These are phyloP conservation scores for Thinocorus orbignyianus DNA, from an alignment of 2,113 vertebrate species.

Conservation along the genomic window DNA sequence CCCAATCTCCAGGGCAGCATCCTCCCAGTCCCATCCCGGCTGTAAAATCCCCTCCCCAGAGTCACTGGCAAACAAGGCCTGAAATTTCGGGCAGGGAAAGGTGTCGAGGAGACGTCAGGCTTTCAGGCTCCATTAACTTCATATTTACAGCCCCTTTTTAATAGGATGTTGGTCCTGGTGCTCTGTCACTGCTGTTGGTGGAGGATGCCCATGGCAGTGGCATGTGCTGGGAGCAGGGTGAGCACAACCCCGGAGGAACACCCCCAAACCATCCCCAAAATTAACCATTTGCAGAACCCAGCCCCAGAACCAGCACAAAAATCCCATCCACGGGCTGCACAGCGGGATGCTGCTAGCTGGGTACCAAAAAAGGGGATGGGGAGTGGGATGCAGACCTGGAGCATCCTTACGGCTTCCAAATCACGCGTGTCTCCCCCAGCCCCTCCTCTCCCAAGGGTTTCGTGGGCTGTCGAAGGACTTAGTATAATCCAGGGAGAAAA, in stretches of 20 bases:
- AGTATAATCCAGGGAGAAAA: slow-evolving; percentile 24
- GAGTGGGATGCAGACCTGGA: neutral
- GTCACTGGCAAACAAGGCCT: neutral
- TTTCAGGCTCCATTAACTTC: neutral
- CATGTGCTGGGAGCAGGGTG: fast-evolving
- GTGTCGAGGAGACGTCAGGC: neutral
- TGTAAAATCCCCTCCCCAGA: neutral
- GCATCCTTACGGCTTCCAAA: neutral
- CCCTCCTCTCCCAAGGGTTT: neutral
- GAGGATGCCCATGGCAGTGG: neutral
- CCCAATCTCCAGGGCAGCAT: neutral
- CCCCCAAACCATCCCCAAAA: neutral
- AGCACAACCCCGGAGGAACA: neutral
- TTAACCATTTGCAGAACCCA: neutral
- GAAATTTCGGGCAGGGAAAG: neutral
- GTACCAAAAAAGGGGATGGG: neutral
- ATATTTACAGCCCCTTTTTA: neutral
- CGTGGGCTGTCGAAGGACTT: neutral
- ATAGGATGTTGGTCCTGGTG: neutral
- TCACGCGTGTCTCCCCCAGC: neutral
- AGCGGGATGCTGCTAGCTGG: fast-evolving
- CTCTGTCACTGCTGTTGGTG: neutral
- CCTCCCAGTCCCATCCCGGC: neutral
- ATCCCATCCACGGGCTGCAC: neutral
- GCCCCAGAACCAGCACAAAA: neutral